Base-by-base conservation (phyloP, 1,140 invertebrate species). In the Conus ventricosus region DNA sequence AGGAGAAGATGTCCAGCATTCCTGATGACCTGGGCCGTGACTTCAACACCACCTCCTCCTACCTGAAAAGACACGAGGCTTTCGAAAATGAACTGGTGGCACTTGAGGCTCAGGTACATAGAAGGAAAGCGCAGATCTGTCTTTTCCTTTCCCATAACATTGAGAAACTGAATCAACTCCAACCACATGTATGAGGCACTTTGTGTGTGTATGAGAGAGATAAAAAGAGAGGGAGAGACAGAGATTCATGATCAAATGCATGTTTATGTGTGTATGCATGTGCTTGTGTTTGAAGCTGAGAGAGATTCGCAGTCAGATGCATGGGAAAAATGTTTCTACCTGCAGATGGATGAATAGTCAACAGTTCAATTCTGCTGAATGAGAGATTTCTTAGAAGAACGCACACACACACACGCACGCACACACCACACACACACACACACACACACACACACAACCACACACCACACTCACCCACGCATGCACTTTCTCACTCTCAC, bases 41-140 rank as follows among this genome's bases (percentile, higher is more conserved):
- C 95, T 96, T 98, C 11, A 98, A 99, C 93, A 97, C 98, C 0
- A 98, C 98, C 27, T 95, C 98, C 86, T 97, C 97, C 0, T 95
- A 98, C 84, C 96, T 98, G 8, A 96, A 98, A 89, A 97, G 97
- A 91, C 98, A 99, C 94, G 98, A 99, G 95, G 97, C 97, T 5
- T 98, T 99, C 93, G 98, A 99, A 95, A 99, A 99, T 94, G 99
- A 99, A 95, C 95, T 99, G 20, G 97, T 99, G 5, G 98, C 98
- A 0, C 95, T 99, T 5, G 98, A 99, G 94, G 98, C 98, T 0
- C 98, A 99, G 94, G 95, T 99, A 81, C 10, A 20, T 27, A 39
- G 17, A 25, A 39, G 39, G 39, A 39, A 39, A 39, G 39, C 39
- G 3, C 39, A 39, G 39, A 39, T 39, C 39, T 39, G 39, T 39